Base-by-base conservation (phyloP, 2,888 invertebrate genomes). In the Cheilosia impressa region DNA sequence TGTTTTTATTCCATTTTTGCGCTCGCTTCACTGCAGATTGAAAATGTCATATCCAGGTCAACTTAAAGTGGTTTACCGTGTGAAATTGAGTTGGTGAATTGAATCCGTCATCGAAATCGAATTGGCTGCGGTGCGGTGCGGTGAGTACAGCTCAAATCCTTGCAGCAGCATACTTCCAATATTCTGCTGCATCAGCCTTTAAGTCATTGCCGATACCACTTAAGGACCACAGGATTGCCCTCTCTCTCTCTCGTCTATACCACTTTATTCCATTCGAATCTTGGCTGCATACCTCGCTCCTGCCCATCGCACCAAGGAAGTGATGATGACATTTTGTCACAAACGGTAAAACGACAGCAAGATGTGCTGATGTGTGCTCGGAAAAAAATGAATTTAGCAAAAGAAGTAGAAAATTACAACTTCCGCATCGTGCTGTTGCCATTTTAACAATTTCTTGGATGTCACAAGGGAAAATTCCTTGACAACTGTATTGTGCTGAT, bases 31-130 rank as follows among this genome's bases (percentile, higher is more conserved):
- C n/a, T 52, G 52, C 50, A 17, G 58, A 77, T 68, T 68, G 66
- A 58, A 63, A 62, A 78, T 69, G 57, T 71, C 60, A 58, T 52
- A 82, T 65, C 52, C 65, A 77, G 77, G 71, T 71, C 77, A 72
- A 50, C 77, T 77, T 82, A 75, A 84, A 65, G 69, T 84, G 65
- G 65, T 57, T 65, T 65, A 75, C 73, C 43, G 34, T 10, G 58
- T 53, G 55, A 71, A 76, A 76, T 80, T 79, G 73, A 78, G 73
- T 78, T 43, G 34, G 69, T 27, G 58, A 79, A 84, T 79, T 75
- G 60, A 84, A 79, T 79, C 75, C 79, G 41, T 84, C 84, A 84
- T 80, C 84, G 62, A 68, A 73, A 73, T 73, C 72, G 60, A 75
- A 73, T 79, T n/a, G 57, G 31, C 9, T 78, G 62, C 31, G 15